Evolutionary conservation across 2,888 invertebrate species (phyloP).

Genomic region (Lacanobia wlatinum): DNA sequence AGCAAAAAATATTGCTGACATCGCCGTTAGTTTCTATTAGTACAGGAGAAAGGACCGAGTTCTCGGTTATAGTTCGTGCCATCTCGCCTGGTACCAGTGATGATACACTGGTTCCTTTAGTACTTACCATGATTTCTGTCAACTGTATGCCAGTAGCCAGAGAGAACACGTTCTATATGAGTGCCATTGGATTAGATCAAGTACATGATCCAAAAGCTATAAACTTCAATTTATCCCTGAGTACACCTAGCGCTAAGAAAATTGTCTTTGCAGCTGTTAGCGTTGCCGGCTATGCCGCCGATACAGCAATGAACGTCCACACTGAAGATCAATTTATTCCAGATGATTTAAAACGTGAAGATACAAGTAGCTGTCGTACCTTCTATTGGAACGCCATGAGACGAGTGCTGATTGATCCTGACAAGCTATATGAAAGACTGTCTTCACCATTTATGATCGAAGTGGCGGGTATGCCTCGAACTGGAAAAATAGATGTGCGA

Average conservation of each 20-base stretch:
- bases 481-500: constrained; percentile 82
- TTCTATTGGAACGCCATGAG: constrained; percentile 85
- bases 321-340: constrained; percentile 80
- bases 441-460: constrained; percentile 78
- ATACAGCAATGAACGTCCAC: constrained; percentile 75
- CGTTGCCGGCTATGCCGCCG: constrained; percentile 75
- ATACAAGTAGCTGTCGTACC: constrained; percentile 72
- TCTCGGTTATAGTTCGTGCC: constrained; percentile 73
- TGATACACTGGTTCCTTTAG: constrained; percentile 71
- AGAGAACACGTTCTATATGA: constrained; percentile 82
- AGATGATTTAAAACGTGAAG: constrained; percentile 69
- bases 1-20: constrained; percentile 73
- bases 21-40: constrained; percentile 72
- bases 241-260: constrained; percentile 74
- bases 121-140: constrained; percentile 82
- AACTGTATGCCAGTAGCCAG: constrained; percentile 81
- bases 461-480: constrained; percentile 83
- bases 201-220: constrained; percentile 70
- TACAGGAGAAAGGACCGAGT: constrained; percentile 74
- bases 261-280: constrained; percentile 81
- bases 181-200: constrained; percentile 79
- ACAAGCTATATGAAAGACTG: constrained; percentile 72
- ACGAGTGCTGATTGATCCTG: constrained; percentile 81
- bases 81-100: constrained; percentile 67
- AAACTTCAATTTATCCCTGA: constrained; percentile 81